Conservation (phyloP, 2,797 vertebrate species). For the Peromyscus eremicus region DNA sequence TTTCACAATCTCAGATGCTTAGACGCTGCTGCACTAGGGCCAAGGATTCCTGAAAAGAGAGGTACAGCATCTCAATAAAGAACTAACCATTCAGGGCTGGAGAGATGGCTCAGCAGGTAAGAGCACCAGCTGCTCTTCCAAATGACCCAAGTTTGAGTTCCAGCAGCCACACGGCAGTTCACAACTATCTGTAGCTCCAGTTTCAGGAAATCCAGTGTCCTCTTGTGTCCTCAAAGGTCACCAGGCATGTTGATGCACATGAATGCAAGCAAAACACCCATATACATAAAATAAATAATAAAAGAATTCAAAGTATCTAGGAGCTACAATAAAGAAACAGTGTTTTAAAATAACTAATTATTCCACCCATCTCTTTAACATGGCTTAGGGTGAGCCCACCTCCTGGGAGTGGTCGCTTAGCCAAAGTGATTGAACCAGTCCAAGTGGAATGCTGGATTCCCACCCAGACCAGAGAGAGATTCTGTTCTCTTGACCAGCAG, state of each 20-base stretch:
- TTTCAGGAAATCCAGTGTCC: background rate
- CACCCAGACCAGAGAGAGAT: background rate
- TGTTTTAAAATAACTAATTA: background rate
- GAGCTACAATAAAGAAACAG: background rate
- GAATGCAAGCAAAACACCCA: background rate
- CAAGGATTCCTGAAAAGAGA: background rate
- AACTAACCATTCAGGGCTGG: background rate
- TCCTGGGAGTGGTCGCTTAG: background rate
- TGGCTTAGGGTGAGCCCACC: background rate
- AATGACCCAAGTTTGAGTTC: background rate
- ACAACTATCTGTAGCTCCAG: background rate
- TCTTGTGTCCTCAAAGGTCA: background rate
- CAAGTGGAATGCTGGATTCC: background rate
- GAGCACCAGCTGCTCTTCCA: background rate
- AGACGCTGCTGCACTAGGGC: background rate
- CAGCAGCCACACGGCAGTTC: background rate
- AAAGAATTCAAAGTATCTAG: background rate
- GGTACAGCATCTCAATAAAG: background rate
- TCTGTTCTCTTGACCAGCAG: background rate
- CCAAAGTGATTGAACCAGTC: background rate
- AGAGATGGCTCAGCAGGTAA: background rate
- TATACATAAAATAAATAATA: background rate
- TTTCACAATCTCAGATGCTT: background rate
- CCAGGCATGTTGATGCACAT: background rate
- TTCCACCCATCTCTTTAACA: background rate